Percentiles rank a stretch among this genome's conserved stretches.
Evolutionary conservation across 2,888 invertebrate genomes (phyloP).

Genomic region (Rutpela maculata): DNA sequence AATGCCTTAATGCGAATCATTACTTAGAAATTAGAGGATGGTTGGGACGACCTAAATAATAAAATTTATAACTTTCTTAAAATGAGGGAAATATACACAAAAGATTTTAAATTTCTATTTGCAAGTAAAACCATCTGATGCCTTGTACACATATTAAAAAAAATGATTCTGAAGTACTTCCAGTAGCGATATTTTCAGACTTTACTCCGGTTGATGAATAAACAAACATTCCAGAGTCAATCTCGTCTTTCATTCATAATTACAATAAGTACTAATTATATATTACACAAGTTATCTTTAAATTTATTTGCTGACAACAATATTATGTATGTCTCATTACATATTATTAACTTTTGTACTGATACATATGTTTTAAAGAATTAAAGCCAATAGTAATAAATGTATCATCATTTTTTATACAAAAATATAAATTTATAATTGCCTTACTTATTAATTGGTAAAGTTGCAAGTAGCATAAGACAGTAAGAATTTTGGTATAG

Average conservation of each 20-base stretch:
- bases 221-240: conserved; percentile 2
- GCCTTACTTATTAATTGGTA: background rate
- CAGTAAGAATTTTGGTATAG: background rate
- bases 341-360: conserved; percentile 10
- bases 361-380: background rate
- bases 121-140: conserved; percentile 28
- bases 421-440: conserved; percentile 25
- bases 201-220: background rate
- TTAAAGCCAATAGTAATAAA: conserved; percentile 25
- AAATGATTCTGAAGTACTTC: conserved; percentile 13
- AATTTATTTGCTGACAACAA: background rate
- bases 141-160: conserved; percentile 9
- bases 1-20: too few relatives aligned
- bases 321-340: background rate
- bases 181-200: background rate
- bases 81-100: background rate
- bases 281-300: background rate
- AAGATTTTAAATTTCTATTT: background rate
- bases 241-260: background rate
- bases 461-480: background rate
- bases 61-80: background rate
- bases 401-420: background rate
- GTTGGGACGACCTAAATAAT: background rate
- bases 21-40: too few relatives aligned
- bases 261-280: background rate